phyloP scores from a whole-genome alignment of 2,888 invertebrate species.

The Idaea biselata region DNA sequence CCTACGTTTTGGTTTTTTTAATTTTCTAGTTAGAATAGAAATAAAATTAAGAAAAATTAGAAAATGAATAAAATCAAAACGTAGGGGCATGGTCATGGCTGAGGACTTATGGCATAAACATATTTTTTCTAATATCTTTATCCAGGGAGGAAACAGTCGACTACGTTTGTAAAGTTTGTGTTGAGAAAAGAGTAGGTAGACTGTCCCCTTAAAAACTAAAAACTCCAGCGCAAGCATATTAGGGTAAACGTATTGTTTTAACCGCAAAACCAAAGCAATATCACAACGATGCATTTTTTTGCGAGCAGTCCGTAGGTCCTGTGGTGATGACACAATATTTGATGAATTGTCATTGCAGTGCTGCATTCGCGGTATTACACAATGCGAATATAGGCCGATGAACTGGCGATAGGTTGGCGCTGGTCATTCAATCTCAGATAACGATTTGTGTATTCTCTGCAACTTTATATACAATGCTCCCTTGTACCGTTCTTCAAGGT shows the following conservation, averaged over 20 bases:
- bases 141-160: too few relatives aligned
- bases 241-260: constrained; percentile 13
- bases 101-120: too few relatives aligned
- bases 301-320: constrained; percentile 19
- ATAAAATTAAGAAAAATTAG: too few relatives aligned
- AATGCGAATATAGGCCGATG: constrained; percentile 41
- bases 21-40: too few relatives aligned
- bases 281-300: constrained; percentile 22
- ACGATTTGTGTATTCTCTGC: constrained; percentile 32
- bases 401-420: constrained; percentile 38
- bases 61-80: too few relatives aligned
- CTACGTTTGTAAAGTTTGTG: too few relatives aligned
- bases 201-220: too few relatives aligned
- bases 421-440: constrained; percentile 42
- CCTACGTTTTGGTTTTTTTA: too few relatives aligned
- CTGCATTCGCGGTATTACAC: constrained; percentile 35
- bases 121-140: too few relatives aligned
- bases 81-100: too few relatives aligned
- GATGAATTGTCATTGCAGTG: constrained; percentile 27
- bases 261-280: constrained; percentile 14
- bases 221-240: constrained; percentile 4
- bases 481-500: constrained; percentile 14
- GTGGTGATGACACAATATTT: constrained; percentile 23
- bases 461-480: constrained; percentile 24
- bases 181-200: too few relatives aligned